Conservation (phyloP, 1,140 invertebrate species). For the Drosophila lowei region DNA sequence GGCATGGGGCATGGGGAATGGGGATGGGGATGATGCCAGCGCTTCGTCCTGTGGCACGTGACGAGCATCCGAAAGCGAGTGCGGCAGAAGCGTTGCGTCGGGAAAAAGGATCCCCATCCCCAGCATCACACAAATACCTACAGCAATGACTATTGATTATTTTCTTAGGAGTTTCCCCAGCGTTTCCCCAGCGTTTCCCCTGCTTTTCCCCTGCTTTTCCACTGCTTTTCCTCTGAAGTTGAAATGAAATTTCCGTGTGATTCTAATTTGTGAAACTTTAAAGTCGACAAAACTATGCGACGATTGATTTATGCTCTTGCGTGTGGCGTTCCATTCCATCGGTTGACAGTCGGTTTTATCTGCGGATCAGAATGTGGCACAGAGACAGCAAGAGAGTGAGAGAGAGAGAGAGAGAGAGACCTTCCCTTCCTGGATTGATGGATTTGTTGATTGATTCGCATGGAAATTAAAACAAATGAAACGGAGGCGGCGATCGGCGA, state of each 20-base stretch:
- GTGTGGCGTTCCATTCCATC: too few relatives aligned
- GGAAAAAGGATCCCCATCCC: neutral
- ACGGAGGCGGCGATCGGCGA: too few relatives aligned
- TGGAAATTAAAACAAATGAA: too few relatives aligned
- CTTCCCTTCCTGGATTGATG: constrained; percentile 34
- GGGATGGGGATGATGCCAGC: constrained; percentile 47
- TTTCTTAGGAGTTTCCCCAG: constrained; percentile 23
- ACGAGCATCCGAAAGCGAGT: constrained; percentile 54
- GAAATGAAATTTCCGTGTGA: constrained; percentile 22
- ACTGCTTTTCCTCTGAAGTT: too few relatives aligned
- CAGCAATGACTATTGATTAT: constrained; percentile 61
- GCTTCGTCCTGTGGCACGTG: constrained; percentile 62
- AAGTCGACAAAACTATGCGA: constrained; percentile 26
- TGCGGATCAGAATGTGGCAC: constrained; percentile 63
- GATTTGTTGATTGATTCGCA: constrained; percentile 1
- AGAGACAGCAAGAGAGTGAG: constrained; percentile 30
- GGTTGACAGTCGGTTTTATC: constrained; percentile 68
- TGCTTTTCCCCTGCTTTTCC: neutral
- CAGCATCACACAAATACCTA: neutral
- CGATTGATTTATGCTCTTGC: constrained; percentile 67
- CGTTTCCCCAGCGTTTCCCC: too few relatives aligned
- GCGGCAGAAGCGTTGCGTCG: constrained; percentile 35
- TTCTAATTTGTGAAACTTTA: constrained; percentile 62
- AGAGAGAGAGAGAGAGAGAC: constrained; percentile 26
- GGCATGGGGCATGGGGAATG: constrained; percentile 27